Base-by-base conservation (phyloP, 2,888 invertebrate species). In the Dasysyrphus albostriatus region DNA sequence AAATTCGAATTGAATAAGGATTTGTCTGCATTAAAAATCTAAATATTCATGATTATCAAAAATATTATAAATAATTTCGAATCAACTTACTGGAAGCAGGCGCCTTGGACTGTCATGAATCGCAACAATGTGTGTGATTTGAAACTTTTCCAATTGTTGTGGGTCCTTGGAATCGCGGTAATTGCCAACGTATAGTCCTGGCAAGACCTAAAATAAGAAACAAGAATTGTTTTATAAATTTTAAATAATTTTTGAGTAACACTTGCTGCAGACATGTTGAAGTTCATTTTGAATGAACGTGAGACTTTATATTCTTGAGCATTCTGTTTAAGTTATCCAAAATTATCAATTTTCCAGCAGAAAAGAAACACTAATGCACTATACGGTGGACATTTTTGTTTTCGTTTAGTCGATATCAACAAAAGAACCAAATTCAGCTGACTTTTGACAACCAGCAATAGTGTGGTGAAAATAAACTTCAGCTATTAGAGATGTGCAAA, bases 111-210 rank as follows among this genome's bases (percentile, higher is more conserved):
- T 97, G 93, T 98, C 98, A 94, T 98, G 98, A 92, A 99, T 97
- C 88, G 98, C 97, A 88, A 99, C 94, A 89, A 99, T 98, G 93
- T 99, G 98, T 29, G 98, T 98, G 89, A 99, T 99, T 92, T 96
- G 96, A 94, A 96, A 96, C 91, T 97, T 96, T 90, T 96, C 96
- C 89, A 99, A 94, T 93, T 98, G 98, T 89, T 96, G 95, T 49
- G 96, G 94, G 93, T 99, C 98, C 93, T 98, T 98, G 76, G 98
- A 98, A 94, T 99, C 98, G 90, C 98, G 95, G 93, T 98, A 98
- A 93, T 98, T 98, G 87, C 98, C 98, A 90, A 99, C 96, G 93
- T 98, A 99, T 77, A 99, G 95, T 88, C 98, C 98, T 89, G 98
- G 96, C 90, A 99, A 95, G 91, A 99, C 97, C 98, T 98, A 93